Conservation (phyloP, 2,113 vertebrate genomes). For the Carassius carassius region DNA sequence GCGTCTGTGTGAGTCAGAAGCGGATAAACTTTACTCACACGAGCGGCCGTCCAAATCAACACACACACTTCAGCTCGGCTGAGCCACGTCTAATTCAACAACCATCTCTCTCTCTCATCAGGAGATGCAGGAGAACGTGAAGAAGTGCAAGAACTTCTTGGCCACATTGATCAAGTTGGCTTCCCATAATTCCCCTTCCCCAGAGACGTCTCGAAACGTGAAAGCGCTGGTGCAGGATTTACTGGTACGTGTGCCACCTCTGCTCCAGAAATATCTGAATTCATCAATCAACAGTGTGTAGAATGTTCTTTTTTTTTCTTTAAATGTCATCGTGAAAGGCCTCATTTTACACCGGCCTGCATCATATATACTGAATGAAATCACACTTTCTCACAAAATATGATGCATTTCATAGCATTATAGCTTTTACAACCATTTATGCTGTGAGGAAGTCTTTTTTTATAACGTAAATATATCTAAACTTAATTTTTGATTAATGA, state of each 20-base stretch:
- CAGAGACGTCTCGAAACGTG: slow-evolving; percentile 86
- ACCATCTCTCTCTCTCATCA: slow-evolving; percentile 58
- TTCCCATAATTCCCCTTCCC: slow-evolving; percentile 85
- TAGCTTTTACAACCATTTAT: too few relatives aligned
- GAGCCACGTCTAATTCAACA: too few relatives aligned
- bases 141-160: slow-evolving; percentile 90
- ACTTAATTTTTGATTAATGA: too few relatives aligned
- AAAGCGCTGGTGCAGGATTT: slow-evolving; percentile 87
- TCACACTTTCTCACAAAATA: too few relatives aligned
- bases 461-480: too few relatives aligned
- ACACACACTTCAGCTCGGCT: background rate
- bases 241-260: slow-evolving; percentile 73
- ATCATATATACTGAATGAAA: too few relatives aligned
- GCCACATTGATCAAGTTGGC: slow-evolving; percentile 88
- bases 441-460: too few relatives aligned
- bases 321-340: background rate
- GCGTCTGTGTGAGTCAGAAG: slow-evolving; percentile 17
- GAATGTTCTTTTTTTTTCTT: background rate
- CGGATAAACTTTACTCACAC: slow-evolving; percentile 6
- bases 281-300: too few relatives aligned
- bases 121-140: slow-evolving; percentile 92
- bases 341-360: background rate
- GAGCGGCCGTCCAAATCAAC: background rate
- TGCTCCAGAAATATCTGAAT: background rate
- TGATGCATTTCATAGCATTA: too few relatives aligned